Conservation (phyloP, 2,113 vertebrate species). For the Dasypus novemcinctus region DNA sequence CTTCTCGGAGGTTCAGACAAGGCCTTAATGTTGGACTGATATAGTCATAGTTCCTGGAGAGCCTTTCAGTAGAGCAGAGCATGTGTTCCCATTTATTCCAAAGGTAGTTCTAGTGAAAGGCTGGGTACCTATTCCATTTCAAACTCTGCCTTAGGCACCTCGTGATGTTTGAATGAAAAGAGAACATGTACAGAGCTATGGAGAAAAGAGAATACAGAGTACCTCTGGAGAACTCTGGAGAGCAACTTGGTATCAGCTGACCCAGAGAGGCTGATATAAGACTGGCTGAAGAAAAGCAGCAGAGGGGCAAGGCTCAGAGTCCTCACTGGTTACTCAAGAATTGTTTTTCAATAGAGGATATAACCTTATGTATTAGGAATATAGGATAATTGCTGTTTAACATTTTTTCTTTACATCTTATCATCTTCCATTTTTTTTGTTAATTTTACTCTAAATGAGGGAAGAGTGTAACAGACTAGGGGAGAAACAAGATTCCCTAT, state of each 20-base stretch:
- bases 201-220: not conserved
- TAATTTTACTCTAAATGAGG: not conserved
- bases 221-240: not conserved
- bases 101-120: not conserved
- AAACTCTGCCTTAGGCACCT: not conserved
- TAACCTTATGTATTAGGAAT: not conserved
- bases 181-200: not conserved
- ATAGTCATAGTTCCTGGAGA: not conserved
- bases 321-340: not conserved
- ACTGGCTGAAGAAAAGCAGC: not conserved
- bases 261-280: not conserved
- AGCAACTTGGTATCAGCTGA: not conserved
- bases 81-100: not conserved
- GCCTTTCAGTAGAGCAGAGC: not conserved
- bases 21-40: not conserved
- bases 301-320: not conserved
- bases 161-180: not conserved
- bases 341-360: not conserved
- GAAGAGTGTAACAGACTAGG: not conserved
- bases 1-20: not conserved
- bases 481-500: not conserved
- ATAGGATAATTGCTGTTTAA: not conserved
- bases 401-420: not conserved
- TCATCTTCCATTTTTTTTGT: not conserved
- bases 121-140: not conserved